Conservation (phyloP, 1,140 invertebrate species). For the Philopotamus ludificatus region DNA sequence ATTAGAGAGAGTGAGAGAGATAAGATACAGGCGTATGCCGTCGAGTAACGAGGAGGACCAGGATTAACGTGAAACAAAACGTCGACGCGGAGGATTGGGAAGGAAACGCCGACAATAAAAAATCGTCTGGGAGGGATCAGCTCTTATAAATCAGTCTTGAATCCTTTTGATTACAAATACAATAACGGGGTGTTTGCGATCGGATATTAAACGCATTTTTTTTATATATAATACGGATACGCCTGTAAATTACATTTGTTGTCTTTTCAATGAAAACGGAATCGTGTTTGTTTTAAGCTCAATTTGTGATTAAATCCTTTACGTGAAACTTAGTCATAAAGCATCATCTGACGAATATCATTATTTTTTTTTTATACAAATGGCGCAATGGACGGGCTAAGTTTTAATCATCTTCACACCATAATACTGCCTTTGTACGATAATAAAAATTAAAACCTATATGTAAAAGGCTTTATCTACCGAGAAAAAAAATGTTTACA, state of each 20-base stretch:
- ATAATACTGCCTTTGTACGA: constrained; percentile 1
- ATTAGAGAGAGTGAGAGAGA: background rate
- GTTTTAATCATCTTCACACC: background rate
- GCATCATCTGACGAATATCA: constrained; percentile 20
- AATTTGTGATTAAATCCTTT: constrained; percentile 8
- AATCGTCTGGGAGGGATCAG: too few species aligned
- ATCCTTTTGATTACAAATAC: too few species aligned
- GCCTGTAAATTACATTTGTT: too few species aligned
- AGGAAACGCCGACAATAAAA: too few species aligned
- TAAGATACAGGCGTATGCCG: background rate
- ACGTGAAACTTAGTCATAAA: constrained; percentile 15
- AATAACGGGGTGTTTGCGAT: too few species aligned
- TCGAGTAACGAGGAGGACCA: too few species aligned
- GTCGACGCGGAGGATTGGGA: too few species aligned
- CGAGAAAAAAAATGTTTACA: background rate
- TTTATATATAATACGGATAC: too few species aligned
- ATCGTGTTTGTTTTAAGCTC: constrained; percentile 13
- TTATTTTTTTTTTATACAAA: background rate
- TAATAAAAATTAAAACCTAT: background rate
- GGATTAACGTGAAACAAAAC: background rate
- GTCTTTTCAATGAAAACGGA: too few species aligned
- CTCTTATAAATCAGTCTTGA: too few species aligned
- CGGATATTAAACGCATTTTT: too few species aligned
- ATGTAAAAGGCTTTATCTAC: background rate
- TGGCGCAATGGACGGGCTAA: constrained; percentile 16